Base-by-base conservation (phyloP, 2,888 invertebrate species). In the Ecliptopera silaceata region DNA sequence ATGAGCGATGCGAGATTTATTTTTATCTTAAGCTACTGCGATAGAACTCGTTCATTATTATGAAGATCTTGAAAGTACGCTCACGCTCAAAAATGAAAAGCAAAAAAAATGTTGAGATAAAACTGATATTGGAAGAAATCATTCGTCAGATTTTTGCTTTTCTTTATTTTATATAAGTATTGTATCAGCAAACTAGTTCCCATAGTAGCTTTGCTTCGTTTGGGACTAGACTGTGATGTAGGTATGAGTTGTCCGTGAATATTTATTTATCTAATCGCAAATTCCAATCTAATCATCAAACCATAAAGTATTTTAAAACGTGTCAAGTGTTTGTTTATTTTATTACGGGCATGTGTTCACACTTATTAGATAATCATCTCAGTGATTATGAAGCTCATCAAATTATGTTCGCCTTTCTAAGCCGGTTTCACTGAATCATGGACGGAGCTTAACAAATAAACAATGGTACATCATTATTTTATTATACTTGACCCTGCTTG, bases 371-470 rank as follows among this genome's bases (percentile, higher is more conserved):
- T 64, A 57, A 62, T 39, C 48, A 46, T 63, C 53, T 56, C 32
- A 63, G 57, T 64, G 63, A 65, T 68, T 64, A 69, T 70, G 63
- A 65, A 65, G 52, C 60, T 68, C 69, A 66, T 74, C 68, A 72
- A 67, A 70, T 63, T 65, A 64, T 65, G 53, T 46, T 59, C 54
- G 60, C 64, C 65, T 66, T 66, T 65, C 63, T 68, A 46, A 39
- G 60, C 61, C 64, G 58, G 63, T 66, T 64, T 60, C 61, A 56
- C 64, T 54, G 56, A 67, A 71, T 77, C 74, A 79, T 72, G 72
- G 77, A 79, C 74, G 76, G n/a, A 67, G 59, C 64, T 63, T 60
- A 60, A 71, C 61, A 65, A 68, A 75, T 74, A 73, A 74, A 71
- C 72, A 66, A 73, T 65, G 42, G 61, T 47, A 61, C 62, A 69